Evolutionary conservation across 1,140 invertebrate genomes (phyloP).

Genomic region (Mercenaria mercenaria): DNA sequence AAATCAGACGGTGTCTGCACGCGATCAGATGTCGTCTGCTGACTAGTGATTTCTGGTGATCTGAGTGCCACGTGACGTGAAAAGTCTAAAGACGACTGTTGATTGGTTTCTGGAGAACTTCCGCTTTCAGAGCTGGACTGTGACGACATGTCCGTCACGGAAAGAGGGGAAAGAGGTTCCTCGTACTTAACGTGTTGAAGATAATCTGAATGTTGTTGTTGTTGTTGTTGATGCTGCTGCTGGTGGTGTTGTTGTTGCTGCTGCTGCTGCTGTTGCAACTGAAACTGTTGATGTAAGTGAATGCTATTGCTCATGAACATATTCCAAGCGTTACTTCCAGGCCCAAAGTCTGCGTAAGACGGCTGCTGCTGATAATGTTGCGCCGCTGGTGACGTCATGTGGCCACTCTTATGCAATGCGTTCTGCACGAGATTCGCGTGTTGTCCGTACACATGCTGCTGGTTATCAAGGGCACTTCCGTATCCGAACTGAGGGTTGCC

Average conservation of each 20-base stretch:
- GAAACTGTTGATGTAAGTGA: constrained; percentile 1
- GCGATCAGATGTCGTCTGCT: constrained; percentile 13
- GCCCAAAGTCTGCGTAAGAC: not conserved
- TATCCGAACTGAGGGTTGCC: constrained; percentile 48
- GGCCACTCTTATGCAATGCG: constrained; percentile 9
- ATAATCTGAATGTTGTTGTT: not conserved
- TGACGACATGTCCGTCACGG: constrained; percentile 53
- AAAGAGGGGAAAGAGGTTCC: constrained; percentile 36
- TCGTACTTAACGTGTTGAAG: constrained; percentile 20
- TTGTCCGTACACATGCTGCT: not conserved
- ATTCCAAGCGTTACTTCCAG: not conserved
- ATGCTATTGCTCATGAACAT: constrained; percentile 13
- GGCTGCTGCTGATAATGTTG: not conserved
- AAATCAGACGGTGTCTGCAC: not conserved
- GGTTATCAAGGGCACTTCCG: constrained; percentile 47
- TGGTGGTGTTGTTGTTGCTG: constrained; percentile 2
- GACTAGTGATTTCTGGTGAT: not conserved
- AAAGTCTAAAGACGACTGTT: not conserved
- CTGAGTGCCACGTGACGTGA: not conserved
- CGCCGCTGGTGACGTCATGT: not conserved
- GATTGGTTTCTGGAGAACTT: constrained; percentile 39
- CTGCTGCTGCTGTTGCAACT: constrained; percentile 8
- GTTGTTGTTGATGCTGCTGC: not conserved
- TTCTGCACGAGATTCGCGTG: not conserved
- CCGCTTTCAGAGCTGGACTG: constrained; percentile 35